Evolutionary conservation across 2,888 invertebrate species (phyloP).

Genomic region (Stenchaetothrips biformis): DNA sequence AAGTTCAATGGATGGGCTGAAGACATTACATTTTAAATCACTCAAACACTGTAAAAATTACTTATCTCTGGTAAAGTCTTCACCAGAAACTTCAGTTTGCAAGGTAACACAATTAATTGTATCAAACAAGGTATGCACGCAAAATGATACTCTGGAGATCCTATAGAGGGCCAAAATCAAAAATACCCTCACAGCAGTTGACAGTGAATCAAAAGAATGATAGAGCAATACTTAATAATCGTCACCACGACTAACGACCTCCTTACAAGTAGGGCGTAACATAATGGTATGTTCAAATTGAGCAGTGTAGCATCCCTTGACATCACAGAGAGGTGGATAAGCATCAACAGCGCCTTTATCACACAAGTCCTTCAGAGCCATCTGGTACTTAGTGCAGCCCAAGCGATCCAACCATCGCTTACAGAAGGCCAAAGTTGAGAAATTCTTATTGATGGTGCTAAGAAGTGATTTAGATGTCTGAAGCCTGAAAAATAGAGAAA

Average conservation of each 20-base stretch:
- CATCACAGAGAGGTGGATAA: slow-evolving; percentile 96
- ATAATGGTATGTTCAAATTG: slow-evolving; percentile 99
- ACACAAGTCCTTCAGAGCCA: slow-evolving; percentile 96
- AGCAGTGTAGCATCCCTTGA: slow-evolving; percentile 96
- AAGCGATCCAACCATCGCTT: slow-evolving; percentile 97
- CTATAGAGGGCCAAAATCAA: neutral
- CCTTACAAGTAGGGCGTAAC: slow-evolving; percentile 95
- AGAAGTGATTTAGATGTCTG: slow-evolving; percentile 89
- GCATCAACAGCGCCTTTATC: slow-evolving; percentile 96
- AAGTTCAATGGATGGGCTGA: too few species aligned
- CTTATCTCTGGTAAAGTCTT: neutral
- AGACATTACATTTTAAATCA: neutral
- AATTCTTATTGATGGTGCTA: slow-evolving; percentile 91
- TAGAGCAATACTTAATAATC: slow-evolving; percentile 66
- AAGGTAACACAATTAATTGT: neutral
- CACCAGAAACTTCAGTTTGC: neutral
- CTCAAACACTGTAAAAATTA: neutral
- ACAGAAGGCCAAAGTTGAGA: slow-evolving; percentile 96
- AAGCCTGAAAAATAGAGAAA: slow-evolving; percentile 54
- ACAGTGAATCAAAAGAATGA: neutral
- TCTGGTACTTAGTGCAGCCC: slow-evolving; percentile 94
- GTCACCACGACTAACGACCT: slow-evolving; percentile 92
- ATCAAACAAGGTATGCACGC: neutral
- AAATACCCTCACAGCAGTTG: neutral
- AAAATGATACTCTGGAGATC: neutral